These are phyloP conservation scores for Trichonephila clavata DNA, from an alignment of 1,140 invertebrate species.

Conservation along the genomic window DNA sequence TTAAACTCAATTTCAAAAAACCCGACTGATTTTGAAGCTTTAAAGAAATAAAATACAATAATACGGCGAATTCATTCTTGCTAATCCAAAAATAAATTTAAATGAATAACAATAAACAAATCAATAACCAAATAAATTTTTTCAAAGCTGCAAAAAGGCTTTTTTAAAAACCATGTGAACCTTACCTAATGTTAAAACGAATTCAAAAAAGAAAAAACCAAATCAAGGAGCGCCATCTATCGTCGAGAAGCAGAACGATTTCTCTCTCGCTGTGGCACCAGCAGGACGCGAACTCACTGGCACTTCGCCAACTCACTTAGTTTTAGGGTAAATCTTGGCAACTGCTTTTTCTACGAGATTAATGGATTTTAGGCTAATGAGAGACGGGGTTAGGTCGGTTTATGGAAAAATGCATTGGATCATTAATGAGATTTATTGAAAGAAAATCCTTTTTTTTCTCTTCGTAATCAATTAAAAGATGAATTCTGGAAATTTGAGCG, in stretches of 20 bases:
- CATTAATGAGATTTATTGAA: conserved; percentile 73
- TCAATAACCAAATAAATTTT: too few species aligned
- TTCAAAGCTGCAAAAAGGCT: too few species aligned
- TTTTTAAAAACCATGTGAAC: too few species aligned
- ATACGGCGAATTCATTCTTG: too few species aligned
- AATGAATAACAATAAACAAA: too few species aligned
- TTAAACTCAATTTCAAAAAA: too few species aligned
- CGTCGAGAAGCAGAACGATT: neutral
- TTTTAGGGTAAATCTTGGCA: conserved; percentile 69
- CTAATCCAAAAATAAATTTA: too few species aligned
- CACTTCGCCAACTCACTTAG: conserved; percentile 54
- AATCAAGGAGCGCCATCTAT: conserved; percentile 46
- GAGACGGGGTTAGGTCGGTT: conserved; percentile 53
- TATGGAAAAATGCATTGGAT: conserved; percentile 70
- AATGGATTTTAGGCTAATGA: conserved; percentile 71
- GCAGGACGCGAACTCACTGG: conserved; percentile 48
- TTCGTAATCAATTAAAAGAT: conserved; percentile 31
- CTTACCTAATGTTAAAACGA: neutral
- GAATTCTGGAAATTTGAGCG: neutral
- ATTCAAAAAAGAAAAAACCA: neutral
- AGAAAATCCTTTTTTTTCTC: conserved; percentile 40
- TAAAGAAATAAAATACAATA: too few species aligned
- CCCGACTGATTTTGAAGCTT: too few species aligned
- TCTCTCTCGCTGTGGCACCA: conserved; percentile 43
- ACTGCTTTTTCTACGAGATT: conserved; percentile 65